These are phyloP conservation scores for Oreochromis tanganicae DNA, from an alignment of 2,113 vertebrate species.

Conservation along the genomic window DNA sequence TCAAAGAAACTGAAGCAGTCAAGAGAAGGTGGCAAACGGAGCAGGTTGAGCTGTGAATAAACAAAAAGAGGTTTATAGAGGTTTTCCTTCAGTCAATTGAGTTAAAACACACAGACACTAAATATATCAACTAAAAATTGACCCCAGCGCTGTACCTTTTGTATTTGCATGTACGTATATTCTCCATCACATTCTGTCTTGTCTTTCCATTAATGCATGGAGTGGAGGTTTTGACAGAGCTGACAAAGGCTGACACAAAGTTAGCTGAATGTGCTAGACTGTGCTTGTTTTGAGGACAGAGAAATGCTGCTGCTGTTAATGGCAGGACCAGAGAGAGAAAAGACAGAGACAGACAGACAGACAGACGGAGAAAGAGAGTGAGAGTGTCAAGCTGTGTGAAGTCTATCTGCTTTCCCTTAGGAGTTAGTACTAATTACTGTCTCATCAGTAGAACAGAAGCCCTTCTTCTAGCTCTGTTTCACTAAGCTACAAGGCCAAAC, in stretches of 20 bases:
- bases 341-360: background rate
- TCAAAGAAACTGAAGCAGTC: background rate
- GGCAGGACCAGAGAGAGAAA: background rate
- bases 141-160: background rate
- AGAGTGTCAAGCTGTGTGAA: conserved; percentile 10
- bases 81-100: background rate
- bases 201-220: background rate
- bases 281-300: background rate
- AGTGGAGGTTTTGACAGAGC: background rate
- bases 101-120: background rate
- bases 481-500: conserved; percentile 28
- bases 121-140: background rate
- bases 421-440: conserved; percentile 57
- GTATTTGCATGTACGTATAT: background rate
- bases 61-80: background rate
- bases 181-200: background rate
- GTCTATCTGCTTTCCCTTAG: conserved; percentile 51
- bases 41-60: background rate
- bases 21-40: background rate
- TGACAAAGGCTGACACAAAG: background rate
- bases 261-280: background rate
- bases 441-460: conserved; percentile 47
- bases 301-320: conserved; percentile 25
- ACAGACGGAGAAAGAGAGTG: background rate
- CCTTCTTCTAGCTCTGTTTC: conserved; percentile 22